phyloP scores from a whole-genome alignment of 2,113 vertebrate species.

The Leptocoma aspasia region DNA sequence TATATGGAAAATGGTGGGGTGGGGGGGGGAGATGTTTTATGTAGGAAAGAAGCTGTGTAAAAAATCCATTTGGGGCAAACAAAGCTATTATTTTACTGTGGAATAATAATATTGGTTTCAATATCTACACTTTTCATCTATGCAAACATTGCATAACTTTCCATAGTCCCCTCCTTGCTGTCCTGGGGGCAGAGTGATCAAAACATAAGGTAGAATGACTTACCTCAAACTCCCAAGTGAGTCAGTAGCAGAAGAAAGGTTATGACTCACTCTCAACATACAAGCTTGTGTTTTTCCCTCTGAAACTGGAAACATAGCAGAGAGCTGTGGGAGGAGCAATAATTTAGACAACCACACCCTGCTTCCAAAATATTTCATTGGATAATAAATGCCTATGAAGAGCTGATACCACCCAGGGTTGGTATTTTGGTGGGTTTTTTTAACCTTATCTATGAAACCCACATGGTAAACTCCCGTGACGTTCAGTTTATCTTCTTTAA shows the following conservation, averaged over 20 bases:
- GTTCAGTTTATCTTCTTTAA: slow-evolving; percentile 9
- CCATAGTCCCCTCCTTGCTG: not conserved
- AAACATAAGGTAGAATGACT: slow-evolving; percentile 36
- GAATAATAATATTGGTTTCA: not conserved
- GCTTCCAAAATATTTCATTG: slow-evolving; percentile 11
- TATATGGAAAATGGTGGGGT: not conserved
- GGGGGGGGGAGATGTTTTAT: not conserved
- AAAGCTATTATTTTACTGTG: not conserved
- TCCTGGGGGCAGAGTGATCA: not conserved
- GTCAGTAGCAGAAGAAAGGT: slow-evolving; percentile 28
- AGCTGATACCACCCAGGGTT: not conserved
- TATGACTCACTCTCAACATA: slow-evolving; percentile 25
- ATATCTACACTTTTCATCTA: not conserved
- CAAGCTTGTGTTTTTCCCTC: slow-evolving; percentile 41
- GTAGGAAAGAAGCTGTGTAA: not conserved
- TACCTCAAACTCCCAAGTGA: slow-evolving; percentile 49
- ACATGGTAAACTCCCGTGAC: not conserved
- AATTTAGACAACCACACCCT: slow-evolving; percentile 33
- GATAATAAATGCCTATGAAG: not conserved
- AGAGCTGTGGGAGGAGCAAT: slow-evolving; percentile 15
- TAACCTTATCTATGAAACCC: slow-evolving; percentile 43
- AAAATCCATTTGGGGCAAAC: not conserved
- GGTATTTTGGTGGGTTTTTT: not conserved
- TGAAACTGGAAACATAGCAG: slow-evolving; percentile 17
- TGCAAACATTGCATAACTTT: slow-evolving; percentile 17